Base-by-base conservation (phyloP, 2,797 vertebrate genomes). In the Mergus octosetaceus region DNA sequence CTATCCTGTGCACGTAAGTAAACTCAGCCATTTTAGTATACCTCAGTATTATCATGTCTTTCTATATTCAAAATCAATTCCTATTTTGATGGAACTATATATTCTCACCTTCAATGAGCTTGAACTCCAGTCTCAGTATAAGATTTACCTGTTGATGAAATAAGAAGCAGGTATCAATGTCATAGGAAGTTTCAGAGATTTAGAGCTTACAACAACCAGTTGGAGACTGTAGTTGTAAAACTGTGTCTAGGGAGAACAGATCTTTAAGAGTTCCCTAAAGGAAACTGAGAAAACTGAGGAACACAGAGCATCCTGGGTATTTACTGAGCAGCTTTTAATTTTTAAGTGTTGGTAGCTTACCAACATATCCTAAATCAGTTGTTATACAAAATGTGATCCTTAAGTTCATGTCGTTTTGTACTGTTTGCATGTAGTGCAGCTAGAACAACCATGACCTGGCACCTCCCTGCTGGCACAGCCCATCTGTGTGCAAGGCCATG, bases 1-100 rank as follows among this genome's bases (percentile, higher is more conserved):
- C 99, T 75, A 99, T 99, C 95, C 98, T 99, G 61, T 99, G 99
- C 99, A 99, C 99, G 99, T 99, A 98, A 99, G 99, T 98, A 75
- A 93, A 70, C 6, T 22, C 9, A 80, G 27, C 20, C 81, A 12
- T 83, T 95, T 86, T 57, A 51, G 41, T 58, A 5, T 25, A 36
- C 71, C 27, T 74, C 71, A 72, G 9, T 68, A 56, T 66, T 36
- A 89, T n/a, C 19, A 18, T 62, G 10, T 38, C 36, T 82, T 3
- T 45, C 30, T 89, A 49, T 56, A 45, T 85, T 65, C 25, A 66
- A 38, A 87, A 81, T 4, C 16, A 3, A 74, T 78, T 66, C 28
- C 34, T 56, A 60, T 60, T 36, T 47, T 80, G 57, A 21, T 78
- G 54, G 27, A 85, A 54, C 6, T 4, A 18, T 28, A 61, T 28